Base-by-base conservation (phyloP, 2,797 vertebrate species). In the Macroramphosus scolopax region DNA sequence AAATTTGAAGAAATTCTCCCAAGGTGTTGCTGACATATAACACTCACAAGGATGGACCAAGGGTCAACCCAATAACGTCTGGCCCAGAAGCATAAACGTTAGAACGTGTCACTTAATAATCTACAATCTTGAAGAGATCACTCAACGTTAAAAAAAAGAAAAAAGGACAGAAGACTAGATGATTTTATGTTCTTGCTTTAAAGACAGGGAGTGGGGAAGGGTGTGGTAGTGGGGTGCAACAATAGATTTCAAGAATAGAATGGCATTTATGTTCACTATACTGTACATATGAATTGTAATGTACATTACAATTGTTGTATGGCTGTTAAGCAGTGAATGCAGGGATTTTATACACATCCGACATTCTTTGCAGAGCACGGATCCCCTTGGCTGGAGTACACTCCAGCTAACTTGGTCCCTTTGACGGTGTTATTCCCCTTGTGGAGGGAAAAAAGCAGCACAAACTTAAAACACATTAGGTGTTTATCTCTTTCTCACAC, bases 331-430 rank as follows among this genome's bases (percentile, higher is more conserved):
- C 78, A 79, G 80, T 79, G 78, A 83, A 86, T 76, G 72, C 63
- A 70, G 66, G 69, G 65, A 63, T 80, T 78, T 73, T 63, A 64
- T 74, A 81, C 72, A 82, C 42, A 70, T 83, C 60, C 32, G 28
- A 64, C 68, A 77, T 79, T 82, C 77, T 79, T 68, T 77, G 75
- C 72, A 82, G 68, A 81, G 76, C 66, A 70, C 83, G 87, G 85
- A 85, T 84, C 83, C 54, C 67, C 69, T 77, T 59, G 78, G 83
- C 71, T 83, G 72, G 65, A 87, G 73, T 17, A 61, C 59, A 76
- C 78, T 80, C 81, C 87, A 88, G 82, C 84, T 87, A 53, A 77
- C 78, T 89, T 90, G 90, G 90, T 91, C 91, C 89, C 88, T 91
- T 91, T 87, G 74, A 87, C 84, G 82, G 82, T 65, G 54, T 49